Evolutionary conservation across 2,888 invertebrate genomes (phyloP).

Genomic region (Troglohyphantes excavatus): DNA sequence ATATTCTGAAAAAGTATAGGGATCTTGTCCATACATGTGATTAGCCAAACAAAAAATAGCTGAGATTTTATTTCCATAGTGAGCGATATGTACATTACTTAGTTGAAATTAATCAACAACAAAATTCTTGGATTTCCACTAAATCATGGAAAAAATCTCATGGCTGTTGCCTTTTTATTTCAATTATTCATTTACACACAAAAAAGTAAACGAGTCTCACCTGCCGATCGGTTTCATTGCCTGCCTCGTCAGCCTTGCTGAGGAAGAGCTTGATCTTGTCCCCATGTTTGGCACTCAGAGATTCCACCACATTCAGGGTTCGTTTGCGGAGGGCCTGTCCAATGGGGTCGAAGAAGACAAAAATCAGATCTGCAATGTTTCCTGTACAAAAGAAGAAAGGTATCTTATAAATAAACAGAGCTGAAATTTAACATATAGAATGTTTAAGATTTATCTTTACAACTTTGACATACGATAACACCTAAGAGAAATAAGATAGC

Average conservation of each 20-base stretch:
- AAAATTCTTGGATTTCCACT: too few relatives aligned
- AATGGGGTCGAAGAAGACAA: conserved; percentile 86
- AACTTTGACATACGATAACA: too few relatives aligned
- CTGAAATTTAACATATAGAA: neutral
- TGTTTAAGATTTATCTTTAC: too few relatives aligned
- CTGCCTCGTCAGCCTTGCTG: conserved; percentile 86
- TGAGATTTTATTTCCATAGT: too few relatives aligned
- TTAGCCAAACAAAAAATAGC: too few relatives aligned
- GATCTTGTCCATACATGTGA: too few relatives aligned
- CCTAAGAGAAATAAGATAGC: too few relatives aligned
- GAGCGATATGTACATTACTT: too few relatives aligned
- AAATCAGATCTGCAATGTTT: conserved; percentile 84
- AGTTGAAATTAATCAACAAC: too few relatives aligned
- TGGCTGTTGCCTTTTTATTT: too few relatives aligned
- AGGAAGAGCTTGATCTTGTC: conserved; percentile 85
- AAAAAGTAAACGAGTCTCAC: conserved; percentile 80
- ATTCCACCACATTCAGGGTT: conserved; percentile 85
- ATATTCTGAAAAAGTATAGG: too few relatives aligned
- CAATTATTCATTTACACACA: neutral
- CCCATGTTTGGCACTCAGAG: conserved; percentile 84
- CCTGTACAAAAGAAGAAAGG: conserved; percentile 78
- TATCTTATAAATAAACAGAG: neutral
- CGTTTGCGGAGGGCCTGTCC: conserved; percentile 86
- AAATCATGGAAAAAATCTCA: too few relatives aligned
- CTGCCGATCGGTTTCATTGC: conserved; percentile 85